Evolutionary conservation across 53 echinoderm and acorn worm species (phyloP).

Genomic region (Zoroaster sp.): DNA sequence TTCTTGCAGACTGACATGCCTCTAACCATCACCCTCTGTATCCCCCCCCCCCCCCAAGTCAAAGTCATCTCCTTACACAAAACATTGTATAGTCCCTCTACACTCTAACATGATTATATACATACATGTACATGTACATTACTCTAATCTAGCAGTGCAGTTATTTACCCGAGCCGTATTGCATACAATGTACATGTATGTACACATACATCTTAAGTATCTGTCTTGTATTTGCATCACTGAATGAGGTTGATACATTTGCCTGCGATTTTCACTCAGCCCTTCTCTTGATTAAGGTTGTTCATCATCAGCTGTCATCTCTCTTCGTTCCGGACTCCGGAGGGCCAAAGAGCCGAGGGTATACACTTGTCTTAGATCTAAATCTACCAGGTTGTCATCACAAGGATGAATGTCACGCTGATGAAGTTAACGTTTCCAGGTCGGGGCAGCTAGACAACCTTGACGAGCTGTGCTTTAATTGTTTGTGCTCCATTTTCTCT

Average conservation of each 20-base stretch:
- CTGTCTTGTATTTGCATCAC: background rate
- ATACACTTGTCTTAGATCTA: background rate
- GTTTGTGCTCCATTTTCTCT: conserved; percentile 1
- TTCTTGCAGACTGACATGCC: background rate
- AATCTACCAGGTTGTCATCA: background rate
- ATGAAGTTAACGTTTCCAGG: background rate
- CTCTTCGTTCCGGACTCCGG: background rate
- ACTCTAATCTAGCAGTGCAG: background rate
- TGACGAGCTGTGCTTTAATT: background rate
- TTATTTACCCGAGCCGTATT: no score
- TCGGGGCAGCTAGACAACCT: conserved; percentile 3
- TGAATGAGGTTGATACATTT: conserved; percentile 51
- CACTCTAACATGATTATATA: no score
- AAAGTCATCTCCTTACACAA: no score
- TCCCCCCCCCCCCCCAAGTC: background rate
- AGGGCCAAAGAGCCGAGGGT: background rate
- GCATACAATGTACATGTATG: no score
- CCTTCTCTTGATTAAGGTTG: conserved; percentile 12
- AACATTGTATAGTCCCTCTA: no score
- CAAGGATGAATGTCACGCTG: background rate
- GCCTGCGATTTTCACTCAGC: conserved; percentile 23
- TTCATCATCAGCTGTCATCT: conserved; percentile 40
- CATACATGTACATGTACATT: no score
- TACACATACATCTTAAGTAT: background rate
- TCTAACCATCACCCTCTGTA: background rate